Percentiles rank a stretch among this genome's conserved stretches.
Conservation (phyloP, 2,888 invertebrate species). For the Caradrina clavipalpis region DNA sequence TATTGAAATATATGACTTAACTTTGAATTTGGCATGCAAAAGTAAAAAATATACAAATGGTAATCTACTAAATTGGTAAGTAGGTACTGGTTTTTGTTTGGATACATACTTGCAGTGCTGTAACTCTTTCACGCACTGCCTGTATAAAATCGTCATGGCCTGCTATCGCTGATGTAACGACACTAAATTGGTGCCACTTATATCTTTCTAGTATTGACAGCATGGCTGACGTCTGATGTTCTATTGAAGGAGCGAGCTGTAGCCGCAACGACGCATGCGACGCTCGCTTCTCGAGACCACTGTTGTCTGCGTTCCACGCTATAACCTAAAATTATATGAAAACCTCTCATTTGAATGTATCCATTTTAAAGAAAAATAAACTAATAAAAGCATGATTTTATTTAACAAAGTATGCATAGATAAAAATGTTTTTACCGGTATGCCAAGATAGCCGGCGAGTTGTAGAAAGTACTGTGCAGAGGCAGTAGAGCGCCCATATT, state of each 20-base stretch:
- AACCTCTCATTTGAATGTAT: slow-evolving; percentile 16
- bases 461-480: slow-evolving; percentile 98
- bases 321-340: slow-evolving; percentile 91
- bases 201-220: slow-evolving; percentile 98
- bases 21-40: too few species aligned
- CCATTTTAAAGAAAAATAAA: neutral
- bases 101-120: slow-evolving; percentile 93
- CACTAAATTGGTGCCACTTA: slow-evolving; percentile 98
- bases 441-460: slow-evolving; percentile 97
- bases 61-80: too few species aligned
- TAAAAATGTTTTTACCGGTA: slow-evolving; percentile 93
- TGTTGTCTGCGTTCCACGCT: slow-evolving; percentile 99
- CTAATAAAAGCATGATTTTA: slow-evolving; percentile 30
- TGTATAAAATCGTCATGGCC: slow-evolving; percentile 99
- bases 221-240: slow-evolving; percentile 99
- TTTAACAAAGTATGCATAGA: slow-evolving; percentile 57
- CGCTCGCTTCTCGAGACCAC: slow-evolving; percentile 95
- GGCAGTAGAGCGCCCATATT: slow-evolving; percentile 97
- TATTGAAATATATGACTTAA: too few species aligned
- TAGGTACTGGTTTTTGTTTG: neutral
- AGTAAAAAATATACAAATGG: too few species aligned
- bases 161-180: slow-evolving; percentile 98
- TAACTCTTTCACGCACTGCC: slow-evolving; percentile 96
- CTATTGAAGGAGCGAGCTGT: slow-evolving; percentile 98
- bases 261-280: slow-evolving; percentile 97